These are phyloP conservation scores for Eubasilissa regina DNA, from an alignment of 1,140 invertebrate genomes.

Conservation along the genomic window DNA sequence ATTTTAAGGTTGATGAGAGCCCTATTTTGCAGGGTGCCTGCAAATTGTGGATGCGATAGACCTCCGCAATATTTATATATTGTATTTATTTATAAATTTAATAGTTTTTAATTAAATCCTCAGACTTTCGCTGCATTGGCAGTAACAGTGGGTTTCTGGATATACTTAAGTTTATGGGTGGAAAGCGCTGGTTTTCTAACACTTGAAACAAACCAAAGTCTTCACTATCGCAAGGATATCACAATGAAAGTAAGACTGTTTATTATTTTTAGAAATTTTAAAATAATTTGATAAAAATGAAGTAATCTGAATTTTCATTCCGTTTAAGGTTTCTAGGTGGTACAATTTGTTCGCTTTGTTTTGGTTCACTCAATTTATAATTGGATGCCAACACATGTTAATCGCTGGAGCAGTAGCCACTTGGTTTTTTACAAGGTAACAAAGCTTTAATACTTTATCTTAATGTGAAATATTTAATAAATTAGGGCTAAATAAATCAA, in stretches of 20 bases:
- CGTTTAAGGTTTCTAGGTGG: conserved; percentile 73
- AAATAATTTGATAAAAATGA: conserved; percentile 11
- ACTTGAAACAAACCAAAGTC: conserved; percentile 65
- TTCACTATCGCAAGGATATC: conserved; percentile 72
- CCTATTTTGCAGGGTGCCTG: too few relatives aligned
- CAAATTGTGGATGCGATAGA: too few relatives aligned
- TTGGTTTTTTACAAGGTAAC: conserved; percentile 86
- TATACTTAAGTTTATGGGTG: conserved; percentile 76
- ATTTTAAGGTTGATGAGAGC: too few relatives aligned
- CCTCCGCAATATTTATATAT: too few relatives aligned
- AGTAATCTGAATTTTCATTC: conserved; percentile 58
- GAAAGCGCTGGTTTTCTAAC: conserved; percentile 76
- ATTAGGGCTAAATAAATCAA: too few relatives aligned
- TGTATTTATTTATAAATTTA: too few relatives aligned
- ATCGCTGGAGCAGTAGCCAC: conserved; percentile 82
- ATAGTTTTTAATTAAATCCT: conserved; percentile 59
- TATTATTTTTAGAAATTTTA: conserved; percentile 45
- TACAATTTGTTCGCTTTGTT: conserved; percentile 81
- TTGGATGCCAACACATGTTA: conserved; percentile 85
- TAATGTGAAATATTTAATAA: too few relatives aligned
- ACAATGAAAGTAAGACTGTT: conserved; percentile 68
- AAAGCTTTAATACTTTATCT: too few relatives aligned
- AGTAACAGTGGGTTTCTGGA: conserved; percentile 73
- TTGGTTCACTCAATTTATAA: conserved; percentile 82
- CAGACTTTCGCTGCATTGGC: conserved; percentile 79